Base-by-base conservation (phyloP, 2,888 invertebrate species). In the Lapara coniferarum region DNA sequence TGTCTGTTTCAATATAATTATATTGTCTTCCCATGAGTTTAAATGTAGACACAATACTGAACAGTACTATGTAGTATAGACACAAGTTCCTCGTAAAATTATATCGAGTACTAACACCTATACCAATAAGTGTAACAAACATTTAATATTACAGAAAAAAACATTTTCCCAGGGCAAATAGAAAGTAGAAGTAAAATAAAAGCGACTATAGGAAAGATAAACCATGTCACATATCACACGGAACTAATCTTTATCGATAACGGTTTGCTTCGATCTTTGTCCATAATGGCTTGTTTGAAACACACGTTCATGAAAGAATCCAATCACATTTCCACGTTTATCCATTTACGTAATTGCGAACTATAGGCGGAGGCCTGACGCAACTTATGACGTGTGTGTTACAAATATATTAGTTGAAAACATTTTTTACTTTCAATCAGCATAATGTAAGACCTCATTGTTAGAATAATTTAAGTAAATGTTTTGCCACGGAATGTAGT, bases 311-410 rank as follows among this genome's bases (percentile, higher is more conserved):
- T 56, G 16, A 25, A 25, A 19, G 13, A 59, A 46, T 59, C 59
- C 59, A 59, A 59, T 59, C 59, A 44, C 16, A 59, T 59, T 46
- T 59, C 44, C 46, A 59, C 59, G 16, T n/a, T 44, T 59, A 58
- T 58, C 16, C 59, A 59, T 59, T 46, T 59, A 59, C 46, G 46
- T 59, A 59, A 59, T 58, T 59, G 16, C 59, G 46, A 44, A 12
- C 59, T 10, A 59, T 59, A 46, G 16, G 46, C 59, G 19, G 46
- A 44, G 44, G n/a, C 8, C 12, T 59, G 59, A 46, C 59, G 59
- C 16, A 59, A 59, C 25, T 44, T 44, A 56, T 46, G 59, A 59
- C 46, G 59, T 13, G 25, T 56, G 19, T 59, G 46, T 59, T 59
- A 16, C 46, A 44, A 44, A 10, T 16, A n/a, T 16, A 10, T 53